A percentile compares a stretch with the other conserved stretches of the same genome.
Evolutionary conservation across 2,113 vertebrate genomes (phyloP).

Genomic region (Gallinago undulata): DNA sequence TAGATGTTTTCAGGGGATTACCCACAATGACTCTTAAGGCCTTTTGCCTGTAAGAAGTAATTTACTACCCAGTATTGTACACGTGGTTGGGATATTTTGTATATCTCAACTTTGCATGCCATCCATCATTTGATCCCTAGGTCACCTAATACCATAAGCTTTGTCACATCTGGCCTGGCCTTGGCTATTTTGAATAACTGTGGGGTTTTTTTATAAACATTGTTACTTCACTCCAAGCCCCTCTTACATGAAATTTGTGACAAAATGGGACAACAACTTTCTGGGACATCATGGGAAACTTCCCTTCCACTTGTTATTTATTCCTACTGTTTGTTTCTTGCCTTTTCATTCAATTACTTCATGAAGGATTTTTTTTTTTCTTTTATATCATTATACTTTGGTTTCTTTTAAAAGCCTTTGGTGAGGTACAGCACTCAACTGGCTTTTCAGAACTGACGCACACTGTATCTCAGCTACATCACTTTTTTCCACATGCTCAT

Average conservation of each 20-base stretch:
- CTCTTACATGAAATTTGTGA: neutral
- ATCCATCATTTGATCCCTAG: neutral
- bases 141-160: neutral
- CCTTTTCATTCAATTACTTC: neutral
- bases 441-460: neutral
- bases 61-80: neutral
- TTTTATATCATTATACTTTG: neutral
- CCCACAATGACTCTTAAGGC: neutral
- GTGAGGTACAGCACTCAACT: neutral
- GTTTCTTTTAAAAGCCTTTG: neutral
- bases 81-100: neutral
- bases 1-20: neutral
- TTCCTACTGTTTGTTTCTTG: neutral
- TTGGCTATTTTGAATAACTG: neutral
- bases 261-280: neutral
- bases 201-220: neutral
- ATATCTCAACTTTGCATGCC: neutral
- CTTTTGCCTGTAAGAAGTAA: neutral
- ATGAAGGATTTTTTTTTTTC: neutral
- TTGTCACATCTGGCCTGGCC: neutral
- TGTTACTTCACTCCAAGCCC: neutral
- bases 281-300: neutral
- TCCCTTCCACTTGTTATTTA: neutral
- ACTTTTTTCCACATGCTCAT: neutral
- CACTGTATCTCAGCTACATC: neutral